Evolutionary conservation across 2,888 invertebrate species (phyloP), one percentile per base, ranked within the genome.

Genomic region (Gibbula magus): DNA sequence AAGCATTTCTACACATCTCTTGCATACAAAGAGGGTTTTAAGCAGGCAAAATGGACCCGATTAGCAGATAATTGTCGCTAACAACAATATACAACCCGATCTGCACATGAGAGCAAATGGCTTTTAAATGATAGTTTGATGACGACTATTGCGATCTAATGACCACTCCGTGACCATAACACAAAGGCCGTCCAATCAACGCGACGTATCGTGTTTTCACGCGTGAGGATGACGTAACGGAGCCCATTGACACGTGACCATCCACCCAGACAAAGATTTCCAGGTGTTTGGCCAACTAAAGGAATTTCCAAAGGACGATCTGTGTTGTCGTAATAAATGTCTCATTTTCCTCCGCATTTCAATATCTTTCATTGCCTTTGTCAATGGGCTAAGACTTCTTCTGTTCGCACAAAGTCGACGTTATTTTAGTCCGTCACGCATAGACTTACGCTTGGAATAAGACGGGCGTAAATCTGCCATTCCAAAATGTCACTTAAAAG

Each of bases 71-170:
- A 78, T 78, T 78, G 53, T 39, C 74, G 52, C 54, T 39, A 74
- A 78, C 67, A 78, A 78, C 78, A 78, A 78, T 78, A 78, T 70
- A 78, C 78, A 78, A 45, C 74, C 35, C 22, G 52, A 32, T 73
- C 39, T 53, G 32, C 73, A 73, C 54, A 73, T 20, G 39, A 53
- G 52, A 70, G 53, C 67, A 70, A 78, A 78, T 78, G 29, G 56
- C 39, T 73, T 78, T 78, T 74, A 78, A 78, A 78, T 56, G 78
- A 52, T 25, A 52, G 54, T 54, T 73, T 78, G 45, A 78, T 78
- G 73, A 73, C 75, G 52, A 53, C 39, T 32, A 75, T 53, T 53
- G 75, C 53, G 18, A 7, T 18, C 54, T 75, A 75, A 75, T 75
- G 52, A 54, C 75, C n/a, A 53, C 29, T 35, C 32, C 75, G 53